Conservation (phyloP, 2,113 vertebrate species). For the Parus major region DNA sequence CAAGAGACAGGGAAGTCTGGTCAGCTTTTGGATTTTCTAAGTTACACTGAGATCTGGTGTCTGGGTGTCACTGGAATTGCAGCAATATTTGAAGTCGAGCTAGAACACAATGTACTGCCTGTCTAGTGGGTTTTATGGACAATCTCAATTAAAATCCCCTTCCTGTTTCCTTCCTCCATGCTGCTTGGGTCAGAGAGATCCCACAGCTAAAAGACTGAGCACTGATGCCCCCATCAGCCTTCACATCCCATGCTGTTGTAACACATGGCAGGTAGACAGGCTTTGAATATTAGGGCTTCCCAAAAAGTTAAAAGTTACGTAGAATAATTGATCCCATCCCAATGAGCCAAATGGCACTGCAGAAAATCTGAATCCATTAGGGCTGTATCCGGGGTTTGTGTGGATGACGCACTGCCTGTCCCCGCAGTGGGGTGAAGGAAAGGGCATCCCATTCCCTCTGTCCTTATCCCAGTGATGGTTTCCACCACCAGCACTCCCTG, state of each 20-base stretch:
- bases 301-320: neutral
- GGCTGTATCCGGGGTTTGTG: neutral
- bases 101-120: neutral
- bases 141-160: neutral
- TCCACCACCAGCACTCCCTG: neutral
- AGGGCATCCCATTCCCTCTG: neutral
- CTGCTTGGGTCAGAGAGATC: neutral
- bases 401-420: neutral
- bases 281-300: neutral
- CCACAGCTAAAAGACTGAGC: neutral
- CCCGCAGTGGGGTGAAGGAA: neutral
- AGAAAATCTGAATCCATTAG: neutral
- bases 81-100: neutral
- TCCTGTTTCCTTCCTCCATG: rapidly evolving
- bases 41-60: neutral
- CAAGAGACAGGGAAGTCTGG: neutral
- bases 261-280: rapidly evolving
- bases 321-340: neutral
- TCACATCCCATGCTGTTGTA: neutral
- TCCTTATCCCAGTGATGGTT: neutral
- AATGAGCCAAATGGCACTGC: neutral
- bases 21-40: neutral
- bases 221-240: neutral
- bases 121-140: neutral
- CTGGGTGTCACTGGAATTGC: neutral